These are phyloP conservation scores for Cyprinodon tularosa DNA, from an alignment of 2,113 vertebrate species.

Conservation along the genomic window DNA sequence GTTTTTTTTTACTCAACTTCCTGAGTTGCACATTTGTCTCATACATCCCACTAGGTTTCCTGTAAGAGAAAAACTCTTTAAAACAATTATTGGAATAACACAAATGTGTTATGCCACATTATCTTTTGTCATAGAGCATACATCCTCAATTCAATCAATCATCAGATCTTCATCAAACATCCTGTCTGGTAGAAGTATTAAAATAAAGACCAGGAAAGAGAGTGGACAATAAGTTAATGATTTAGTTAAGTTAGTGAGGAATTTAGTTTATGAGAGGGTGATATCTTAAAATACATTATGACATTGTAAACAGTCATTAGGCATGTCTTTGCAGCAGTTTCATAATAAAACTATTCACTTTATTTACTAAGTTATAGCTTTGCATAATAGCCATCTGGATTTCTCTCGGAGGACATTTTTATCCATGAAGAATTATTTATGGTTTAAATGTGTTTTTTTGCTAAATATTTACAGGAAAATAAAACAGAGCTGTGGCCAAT, in stretches of 20 bases:
- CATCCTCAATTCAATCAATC: too few relatives aligned
- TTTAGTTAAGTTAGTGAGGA: not conserved
- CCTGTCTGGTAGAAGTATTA: not conserved
- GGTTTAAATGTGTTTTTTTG: conserved; percentile 40
- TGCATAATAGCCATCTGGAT: conserved; percentile 13
- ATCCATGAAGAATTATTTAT: conserved; percentile 31
- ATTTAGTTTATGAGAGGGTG: not conserved
- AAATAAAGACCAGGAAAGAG: not conserved
- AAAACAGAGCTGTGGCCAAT: conserved; percentile 43
- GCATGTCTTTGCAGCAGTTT: conserved; percentile 19
- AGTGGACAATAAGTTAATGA: not conserved
- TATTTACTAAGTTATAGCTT: not conserved
- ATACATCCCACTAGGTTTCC: not conserved
- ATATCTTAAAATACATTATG: not conserved
- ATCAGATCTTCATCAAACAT: not conserved
- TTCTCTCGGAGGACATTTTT: conserved; percentile 17
- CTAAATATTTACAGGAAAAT: conserved; percentile 40
- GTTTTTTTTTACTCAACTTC: not conserved
- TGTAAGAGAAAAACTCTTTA: not conserved
- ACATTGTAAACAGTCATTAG: conserved; percentile 27
- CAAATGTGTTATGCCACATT: not conserved
- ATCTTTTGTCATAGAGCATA: too few relatives aligned
- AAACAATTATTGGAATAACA: not conserved
- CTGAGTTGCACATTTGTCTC: not conserved
- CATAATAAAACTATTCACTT: not conserved